A percentile compares a stretch with the other conserved stretches of the same genome.
Evolutionary conservation across 2,113 vertebrate genomes (phyloP).

Genomic region (Pelecanus crispus): DNA sequence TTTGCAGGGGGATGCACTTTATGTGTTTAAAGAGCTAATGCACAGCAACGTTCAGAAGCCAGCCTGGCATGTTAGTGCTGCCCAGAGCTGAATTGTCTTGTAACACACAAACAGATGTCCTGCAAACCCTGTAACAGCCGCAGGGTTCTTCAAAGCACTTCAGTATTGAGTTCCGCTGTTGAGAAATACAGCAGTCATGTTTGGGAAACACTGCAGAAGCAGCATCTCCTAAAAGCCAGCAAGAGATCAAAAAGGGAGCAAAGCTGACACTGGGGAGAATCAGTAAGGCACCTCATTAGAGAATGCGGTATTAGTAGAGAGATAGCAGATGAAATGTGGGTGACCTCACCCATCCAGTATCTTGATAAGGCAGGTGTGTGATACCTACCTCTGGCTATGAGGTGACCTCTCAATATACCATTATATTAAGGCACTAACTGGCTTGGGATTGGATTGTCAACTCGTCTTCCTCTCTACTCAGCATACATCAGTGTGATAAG

Average conservation of each 20-base stretch:
- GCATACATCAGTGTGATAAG: background rate
- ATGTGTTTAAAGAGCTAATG: background rate
- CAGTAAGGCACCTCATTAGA: background rate
- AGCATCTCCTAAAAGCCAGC: background rate
- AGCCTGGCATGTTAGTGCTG: background rate
- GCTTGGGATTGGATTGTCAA: background rate
- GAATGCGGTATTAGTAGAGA: rapidly evolving
- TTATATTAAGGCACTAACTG: background rate
- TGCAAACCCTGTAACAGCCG: background rate
- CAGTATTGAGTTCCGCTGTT: background rate
- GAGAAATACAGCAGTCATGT: background rate
- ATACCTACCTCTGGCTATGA: background rate
- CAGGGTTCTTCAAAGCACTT: background rate
- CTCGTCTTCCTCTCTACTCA: background rate
- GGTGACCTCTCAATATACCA: background rate
- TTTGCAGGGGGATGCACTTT: background rate
- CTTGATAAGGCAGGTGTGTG: background rate
- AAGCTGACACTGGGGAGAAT: background rate
- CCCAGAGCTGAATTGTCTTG: background rate
- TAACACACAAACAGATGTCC: background rate
- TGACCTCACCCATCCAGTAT: background rate
- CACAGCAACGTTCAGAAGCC: background rate
- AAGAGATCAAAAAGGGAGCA: background rate
- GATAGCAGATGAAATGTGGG: background rate
- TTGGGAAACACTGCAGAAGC: background rate